These are phyloP conservation scores for Lampropteryx suffumata DNA, from an alignment of 2,888 invertebrate species.

Conservation along the genomic window DNA sequence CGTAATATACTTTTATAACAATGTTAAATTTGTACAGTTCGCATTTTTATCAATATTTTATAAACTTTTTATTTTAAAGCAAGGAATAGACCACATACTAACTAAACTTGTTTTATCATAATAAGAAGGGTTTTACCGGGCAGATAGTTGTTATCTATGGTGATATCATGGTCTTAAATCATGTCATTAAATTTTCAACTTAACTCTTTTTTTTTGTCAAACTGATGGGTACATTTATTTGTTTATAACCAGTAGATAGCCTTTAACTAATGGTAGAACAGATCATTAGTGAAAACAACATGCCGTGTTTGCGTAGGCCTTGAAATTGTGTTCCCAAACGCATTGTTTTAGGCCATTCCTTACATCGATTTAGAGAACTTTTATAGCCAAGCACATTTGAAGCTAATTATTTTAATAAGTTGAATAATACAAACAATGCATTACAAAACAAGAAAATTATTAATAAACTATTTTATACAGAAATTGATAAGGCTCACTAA, in stretches of 20 bases:
- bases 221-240: no score
- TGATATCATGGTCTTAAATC: no score
- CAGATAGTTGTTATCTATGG: no score
- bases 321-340: slow-evolving; percentile 40
- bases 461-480: slow-evolving; percentile 11
- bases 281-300: slow-evolving; percentile 38
- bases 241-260: background rate
- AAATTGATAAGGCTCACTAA: slow-evolving; percentile 5
- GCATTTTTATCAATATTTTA: no score
- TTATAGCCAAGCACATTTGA: slow-evolving; percentile 30
- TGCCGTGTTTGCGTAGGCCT: slow-evolving; percentile 48
- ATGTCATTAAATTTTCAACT: no score
- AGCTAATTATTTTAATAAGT: slow-evolving; percentile 23
- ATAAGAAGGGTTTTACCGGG: no score
- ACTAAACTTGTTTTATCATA: no score
- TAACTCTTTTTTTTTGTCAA: no score
- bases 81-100: no score
- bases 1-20: no score
- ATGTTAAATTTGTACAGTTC: no score
- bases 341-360: slow-evolving; percentile 51
- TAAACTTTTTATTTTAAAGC: no score
- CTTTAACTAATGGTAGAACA: slow-evolving; percentile 36
- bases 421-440: slow-evolving; percentile 14
- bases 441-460: slow-evolving; percentile 12
- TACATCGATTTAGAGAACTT: slow-evolving; percentile 28